Conservation (phyloP, 2,797 vertebrate genomes). For the Rhinichthys osculus region DNA sequence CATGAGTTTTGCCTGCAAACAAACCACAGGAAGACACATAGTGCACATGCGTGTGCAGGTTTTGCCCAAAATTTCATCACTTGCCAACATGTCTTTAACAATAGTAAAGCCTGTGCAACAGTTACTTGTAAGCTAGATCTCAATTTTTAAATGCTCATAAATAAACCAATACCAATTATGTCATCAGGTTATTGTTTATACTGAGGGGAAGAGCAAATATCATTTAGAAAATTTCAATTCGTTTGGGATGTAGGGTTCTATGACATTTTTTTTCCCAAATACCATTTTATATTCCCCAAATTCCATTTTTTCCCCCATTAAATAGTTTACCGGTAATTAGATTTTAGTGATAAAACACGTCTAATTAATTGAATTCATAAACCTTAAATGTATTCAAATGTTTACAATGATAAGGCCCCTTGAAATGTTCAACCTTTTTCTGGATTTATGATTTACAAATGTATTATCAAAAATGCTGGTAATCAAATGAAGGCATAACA, state of each 20-base stretch:
- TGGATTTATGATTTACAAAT: too few species aligned
- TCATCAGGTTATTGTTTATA: not conserved
- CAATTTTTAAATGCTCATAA: not conserved
- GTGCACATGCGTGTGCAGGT: not conserved
- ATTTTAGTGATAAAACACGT: not conserved
- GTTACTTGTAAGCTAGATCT: not conserved
- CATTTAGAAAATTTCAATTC: not conserved
- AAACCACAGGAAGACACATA: not conserved
- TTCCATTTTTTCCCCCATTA: not conserved
- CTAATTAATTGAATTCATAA: not conserved
- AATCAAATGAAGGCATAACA: too few species aligned
- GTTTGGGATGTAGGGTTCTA: not conserved
- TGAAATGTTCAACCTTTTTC: too few species aligned
- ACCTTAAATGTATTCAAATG: not conserved
- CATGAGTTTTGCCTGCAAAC: constrained; percentile 1
- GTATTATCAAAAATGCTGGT: too few species aligned
- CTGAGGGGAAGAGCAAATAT: not conserved
- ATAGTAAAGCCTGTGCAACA: not conserved
- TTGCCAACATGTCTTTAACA: not conserved
- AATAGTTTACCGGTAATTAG: not conserved
- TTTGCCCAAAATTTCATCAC: not conserved
- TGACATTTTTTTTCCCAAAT: not conserved
- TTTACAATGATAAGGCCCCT: too few species aligned
- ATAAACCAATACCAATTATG: not conserved
- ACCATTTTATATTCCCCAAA: not conserved